Percentiles rank a stretch among this genome's conserved stretches.
These are phyloP conservation scores for Achlya flavicornis DNA, from an alignment of 2,888 invertebrate species.

Conservation along the genomic window DNA sequence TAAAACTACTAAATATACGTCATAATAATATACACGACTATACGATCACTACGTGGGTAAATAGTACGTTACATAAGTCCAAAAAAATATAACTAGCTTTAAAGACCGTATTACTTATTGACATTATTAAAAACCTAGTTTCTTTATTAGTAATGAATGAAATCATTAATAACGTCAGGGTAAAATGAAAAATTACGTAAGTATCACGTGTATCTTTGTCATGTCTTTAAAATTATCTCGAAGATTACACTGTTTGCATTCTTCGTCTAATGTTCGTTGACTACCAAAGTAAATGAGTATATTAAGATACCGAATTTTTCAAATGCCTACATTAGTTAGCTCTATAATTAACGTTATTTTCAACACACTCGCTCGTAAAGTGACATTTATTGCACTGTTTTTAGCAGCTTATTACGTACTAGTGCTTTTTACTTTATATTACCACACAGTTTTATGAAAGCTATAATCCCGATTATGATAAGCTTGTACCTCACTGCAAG, in stretches of 20 bases:
- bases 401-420: no score
- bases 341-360: conserved; percentile 3
- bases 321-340: conserved; percentile 1
- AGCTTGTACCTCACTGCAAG: no score
- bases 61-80: no score
- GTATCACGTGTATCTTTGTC: conserved; percentile 47
- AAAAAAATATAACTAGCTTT: no score
- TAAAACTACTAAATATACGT: no score
- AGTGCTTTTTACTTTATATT: no score
- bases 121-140: not conserved
- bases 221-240: conserved; percentile 58
- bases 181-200: conserved; percentile 50
- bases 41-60: no score
- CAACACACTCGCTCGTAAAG: no score
- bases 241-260: conserved; percentile 72
- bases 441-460: no score
- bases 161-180: conserved; percentile 32
- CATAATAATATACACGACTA: no score
- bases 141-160: not conserved
- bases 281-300: conserved; percentile 42
- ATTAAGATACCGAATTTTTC: conserved; percentile 26
- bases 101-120: not conserved
- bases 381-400: no score
- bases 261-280: conserved; percentile 59
- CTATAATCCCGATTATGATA: no score